Percentiles rank a stretch among this genome's conserved stretches.
Evolutionary conservation across 2,888 invertebrate genomes (phyloP).

Genomic region (Crematogaster levior): DNA sequence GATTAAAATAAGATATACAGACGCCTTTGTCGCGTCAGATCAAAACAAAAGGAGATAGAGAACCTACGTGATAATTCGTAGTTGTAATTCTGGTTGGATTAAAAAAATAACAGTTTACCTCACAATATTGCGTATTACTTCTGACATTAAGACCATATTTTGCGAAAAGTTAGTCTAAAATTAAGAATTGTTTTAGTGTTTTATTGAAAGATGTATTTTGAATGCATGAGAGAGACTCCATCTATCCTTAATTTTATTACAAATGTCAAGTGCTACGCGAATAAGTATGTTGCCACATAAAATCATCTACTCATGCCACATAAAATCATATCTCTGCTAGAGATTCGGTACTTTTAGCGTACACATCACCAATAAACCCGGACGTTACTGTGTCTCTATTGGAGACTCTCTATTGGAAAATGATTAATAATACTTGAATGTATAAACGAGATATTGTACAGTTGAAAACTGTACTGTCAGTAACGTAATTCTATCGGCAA

Average conservation of each 20-base stretch:
- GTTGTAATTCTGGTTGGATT: neutral
- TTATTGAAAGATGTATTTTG: neutral
- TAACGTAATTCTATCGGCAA: conserved; percentile 33
- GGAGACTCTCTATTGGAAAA: conserved; percentile 34
- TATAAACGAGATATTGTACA: conserved; percentile 30
- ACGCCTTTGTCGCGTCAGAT: neutral
- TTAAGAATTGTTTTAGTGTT: neutral
- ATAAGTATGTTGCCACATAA: conserved; percentile 4
- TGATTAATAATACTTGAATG: conserved; percentile 51
- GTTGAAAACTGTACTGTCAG: conserved; percentile 42
- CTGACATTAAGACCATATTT: neutral
- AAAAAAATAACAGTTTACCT: neutral
- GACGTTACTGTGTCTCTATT: conserved; percentile 16
- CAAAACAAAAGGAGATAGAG: neutral
- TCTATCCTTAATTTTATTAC: neutral
- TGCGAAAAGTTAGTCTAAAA: neutral
- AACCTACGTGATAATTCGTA: neutral
- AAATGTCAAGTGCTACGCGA: neutral
- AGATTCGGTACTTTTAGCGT: conserved; percentile 15
- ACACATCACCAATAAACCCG: conserved; percentile 25
- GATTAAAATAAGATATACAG: conserved; percentile 19
- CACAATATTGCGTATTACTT: conserved; percentile 10
- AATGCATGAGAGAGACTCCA: neutral
- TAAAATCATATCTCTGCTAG: conserved; percentile 20
- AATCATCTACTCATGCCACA: conserved; percentile 13